Evolutionary conservation across 2,888 invertebrate genomes (phyloP), one percentile per base, ranked within the genome.

Genomic region (Catocala fraxini): DNA sequence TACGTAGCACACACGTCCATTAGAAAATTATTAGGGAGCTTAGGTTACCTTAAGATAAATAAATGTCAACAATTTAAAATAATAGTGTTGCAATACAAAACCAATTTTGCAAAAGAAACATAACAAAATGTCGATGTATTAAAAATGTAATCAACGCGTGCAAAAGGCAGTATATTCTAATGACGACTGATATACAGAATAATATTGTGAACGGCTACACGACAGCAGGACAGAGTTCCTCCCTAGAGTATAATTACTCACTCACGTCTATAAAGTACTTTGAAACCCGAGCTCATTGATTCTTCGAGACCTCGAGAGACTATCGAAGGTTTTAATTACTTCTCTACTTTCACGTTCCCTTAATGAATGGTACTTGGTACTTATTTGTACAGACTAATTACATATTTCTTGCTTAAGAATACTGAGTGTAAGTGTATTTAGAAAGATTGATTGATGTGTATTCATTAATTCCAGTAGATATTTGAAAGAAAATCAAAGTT

Each of bases 271-370:
- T 12, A 10, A 46, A 51, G 46, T 7, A 15, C 11, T 55, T 51
- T 13, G 34, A 7, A 39, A 51, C 51, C 10, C 41, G 12, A 11
- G 34, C 13, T 46, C 55, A 61, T 61, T 42, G 60, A 56, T 61
- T 56, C 55, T 55, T 39, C 35, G 15, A 46, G 15, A 39, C 13
- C 41, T 57, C 47, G n/a, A 11, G 41, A 33, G 41, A 46, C 15
- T 51, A 12, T 25, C 10, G 33, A 34, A 12, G 48, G n/a, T 34
- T 51, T 47, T 47, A 25, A 47, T 47, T 47, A 47, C 9, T 46
- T 9, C 12, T 12, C 13, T 13, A 46, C 45, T 46, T 43, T 43
- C 43, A 43, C 43, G n/a, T 43, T 9, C 4, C 43, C n/a, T 41
- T 43, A 43, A 43, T 43, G 43, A 43, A 39, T 39, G 35, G 35